Percentiles rank a stretch among this genome's conserved stretches.
These are phyloP conservation scores for Diaperis boleti DNA, from an alignment of 2,888 invertebrate genomes.

Conservation along the genomic window DNA sequence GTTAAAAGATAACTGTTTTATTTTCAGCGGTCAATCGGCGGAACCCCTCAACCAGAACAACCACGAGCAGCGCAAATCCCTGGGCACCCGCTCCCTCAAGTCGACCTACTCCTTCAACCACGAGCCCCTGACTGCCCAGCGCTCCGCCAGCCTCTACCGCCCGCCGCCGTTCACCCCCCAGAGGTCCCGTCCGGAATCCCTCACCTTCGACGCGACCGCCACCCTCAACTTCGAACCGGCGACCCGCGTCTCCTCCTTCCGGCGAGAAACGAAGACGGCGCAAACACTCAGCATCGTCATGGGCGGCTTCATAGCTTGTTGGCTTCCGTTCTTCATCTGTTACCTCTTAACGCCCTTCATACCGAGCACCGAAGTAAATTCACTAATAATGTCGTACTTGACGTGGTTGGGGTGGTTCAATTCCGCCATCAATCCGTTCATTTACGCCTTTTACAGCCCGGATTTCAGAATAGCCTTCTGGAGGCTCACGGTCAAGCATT, in stretches of 20 bases:
- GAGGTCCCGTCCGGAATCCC: slow-evolving; percentile 67
- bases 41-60: slow-evolving; percentile 50
- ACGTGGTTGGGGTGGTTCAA: slow-evolving; percentile 94
- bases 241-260: slow-evolving; percentile 74
- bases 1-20: background rate
- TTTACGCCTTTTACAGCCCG: slow-evolving; percentile 90
- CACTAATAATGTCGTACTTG: slow-evolving; percentile 77
- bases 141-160: slow-evolving; percentile 58
- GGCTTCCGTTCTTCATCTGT: slow-evolving; percentile 89
- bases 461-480: slow-evolving; percentile 90
- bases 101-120: slow-evolving; percentile 61
- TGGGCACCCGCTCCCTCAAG: slow-evolving; percentile 57
- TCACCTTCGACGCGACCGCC: slow-evolving; percentile 69
- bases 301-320: slow-evolving; percentile 89
- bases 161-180: slow-evolving; percentile 44
- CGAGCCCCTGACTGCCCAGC: slow-evolving; percentile 56
- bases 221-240: slow-evolving; percentile 69
- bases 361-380: slow-evolving; percentile 69
- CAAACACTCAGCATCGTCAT: slow-evolving; percentile 89
- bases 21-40: slow-evolving; percentile 53
- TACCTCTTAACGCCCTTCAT: slow-evolving; percentile 86
- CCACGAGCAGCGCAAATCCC: slow-evolving; percentile 47
- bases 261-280: slow-evolving; percentile 88
- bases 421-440: slow-evolving; percentile 90
- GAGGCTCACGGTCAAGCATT: slow-evolving; percentile 82